A percentile compares a stretch with the other conserved stretches of the same genome.
Conservation (phyloP, 2,797 vertebrate species). For the Sebastes steindachneri region DNA sequence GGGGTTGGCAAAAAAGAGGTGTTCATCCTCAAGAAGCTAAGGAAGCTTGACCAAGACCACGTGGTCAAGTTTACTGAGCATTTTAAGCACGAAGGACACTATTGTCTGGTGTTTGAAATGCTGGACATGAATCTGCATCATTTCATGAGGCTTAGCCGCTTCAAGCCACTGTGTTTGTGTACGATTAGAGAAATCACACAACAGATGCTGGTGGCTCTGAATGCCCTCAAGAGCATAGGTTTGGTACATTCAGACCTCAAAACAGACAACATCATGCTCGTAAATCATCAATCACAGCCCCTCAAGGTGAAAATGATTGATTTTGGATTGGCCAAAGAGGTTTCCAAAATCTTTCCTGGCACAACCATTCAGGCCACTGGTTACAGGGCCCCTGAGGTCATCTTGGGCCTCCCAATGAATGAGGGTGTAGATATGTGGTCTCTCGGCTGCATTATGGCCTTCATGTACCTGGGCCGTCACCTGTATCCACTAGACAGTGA, state of each 20-base stretch:
- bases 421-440: conserved; percentile 39
- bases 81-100: background rate
- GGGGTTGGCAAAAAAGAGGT: background rate
- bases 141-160: background rate
- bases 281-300: background rate
- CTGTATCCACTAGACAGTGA: background rate
- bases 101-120: background rate
- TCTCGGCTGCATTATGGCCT: conserved; percentile 23
- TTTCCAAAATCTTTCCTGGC: background rate
- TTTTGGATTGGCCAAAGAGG: background rate
- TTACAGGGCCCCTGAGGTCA: background rate
- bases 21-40: background rate
- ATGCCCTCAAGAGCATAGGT: background rate
- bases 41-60: background rate
- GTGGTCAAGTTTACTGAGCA: background rate
- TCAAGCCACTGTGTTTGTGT: background rate
- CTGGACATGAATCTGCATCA: background rate
- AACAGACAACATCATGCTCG: background rate
- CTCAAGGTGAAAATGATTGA: background rate
- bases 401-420: conserved; percentile 18
- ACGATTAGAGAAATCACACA: background rate
- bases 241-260: background rate
- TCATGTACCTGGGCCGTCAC: background rate
- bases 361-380: background rate
- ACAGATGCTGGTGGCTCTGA: background rate